These are phyloP conservation scores for Cecidostiba fungosa DNA, from an alignment of 2,888 invertebrate species.

Conservation along the genomic window DNA sequence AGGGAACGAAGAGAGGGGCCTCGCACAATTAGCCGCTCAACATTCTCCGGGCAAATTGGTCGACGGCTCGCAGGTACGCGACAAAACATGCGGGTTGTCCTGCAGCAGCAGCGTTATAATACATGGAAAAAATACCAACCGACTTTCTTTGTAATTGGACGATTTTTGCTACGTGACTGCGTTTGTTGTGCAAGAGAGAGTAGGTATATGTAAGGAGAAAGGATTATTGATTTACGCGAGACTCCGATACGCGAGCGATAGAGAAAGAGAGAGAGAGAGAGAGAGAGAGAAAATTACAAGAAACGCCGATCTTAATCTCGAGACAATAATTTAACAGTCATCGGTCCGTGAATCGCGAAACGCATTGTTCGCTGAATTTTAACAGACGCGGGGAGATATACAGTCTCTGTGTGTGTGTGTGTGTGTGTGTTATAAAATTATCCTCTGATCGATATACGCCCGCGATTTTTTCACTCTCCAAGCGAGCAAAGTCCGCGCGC, in stretches of 20 bases:
- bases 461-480: neutral
- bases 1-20: neutral
- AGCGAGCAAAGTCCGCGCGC: neutral
- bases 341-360: conserved; percentile 56
- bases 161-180: neutral
- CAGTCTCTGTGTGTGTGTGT: no score
- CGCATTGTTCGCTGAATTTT: conserved; percentile 52
- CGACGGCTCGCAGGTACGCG: conserved; percentile 14
- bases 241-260: conserved; percentile 34
- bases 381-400: conserved; percentile 13
- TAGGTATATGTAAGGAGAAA: conserved; percentile 43
- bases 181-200: neutral
- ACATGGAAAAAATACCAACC: neutral
- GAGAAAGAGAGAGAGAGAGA: conserved; percentile 45
- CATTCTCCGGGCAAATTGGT: conserved; percentile 48
- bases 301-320: conserved; percentile 56
- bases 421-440: no score
- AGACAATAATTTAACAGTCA: conserved; percentile 61
- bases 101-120: neutral
- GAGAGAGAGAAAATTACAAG: conserved; percentile 48
- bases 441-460: neutral
- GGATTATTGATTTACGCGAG: conserved; percentile 56
- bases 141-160: neutral
- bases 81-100: conserved; percentile 50
- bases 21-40: conserved; percentile 43